A percentile compares a stretch with the other conserved stretches of the same genome.
These are phyloP conservation scores for Collichthys lucidus DNA, from an alignment of 2,113 vertebrate species.

Conservation along the genomic window DNA sequence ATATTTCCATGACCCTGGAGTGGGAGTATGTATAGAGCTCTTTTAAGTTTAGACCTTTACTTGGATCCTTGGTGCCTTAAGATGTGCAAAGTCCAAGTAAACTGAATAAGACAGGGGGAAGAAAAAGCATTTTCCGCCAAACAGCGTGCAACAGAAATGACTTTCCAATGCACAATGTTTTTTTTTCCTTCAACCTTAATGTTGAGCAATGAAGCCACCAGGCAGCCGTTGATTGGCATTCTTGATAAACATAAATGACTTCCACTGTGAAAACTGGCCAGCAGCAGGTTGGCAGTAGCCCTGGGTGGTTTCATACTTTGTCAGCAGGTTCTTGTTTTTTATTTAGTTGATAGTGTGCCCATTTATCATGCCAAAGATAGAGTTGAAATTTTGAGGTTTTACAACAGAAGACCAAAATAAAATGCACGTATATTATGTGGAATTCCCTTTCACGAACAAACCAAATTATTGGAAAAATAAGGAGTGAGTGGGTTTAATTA, in stretches of 20 bases:
- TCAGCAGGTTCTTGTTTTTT: slow-evolving; percentile 52
- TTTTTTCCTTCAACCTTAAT: not conserved
- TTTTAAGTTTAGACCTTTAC: not conserved
- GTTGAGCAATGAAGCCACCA: slow-evolving; percentile 34
- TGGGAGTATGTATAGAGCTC: not conserved
- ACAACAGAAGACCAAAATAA: not conserved
- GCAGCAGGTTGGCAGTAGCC: slow-evolving; percentile 35
- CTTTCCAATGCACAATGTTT: not conserved
- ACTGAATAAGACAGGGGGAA: not conserved
- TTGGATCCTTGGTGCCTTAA: not conserved
- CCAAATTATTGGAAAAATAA: slow-evolving; percentile 56
- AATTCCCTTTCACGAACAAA: slow-evolving; percentile 47
- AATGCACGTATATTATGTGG: not conserved
- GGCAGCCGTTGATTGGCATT: slow-evolving; percentile 80
- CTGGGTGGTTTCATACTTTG: slow-evolving; percentile 41
- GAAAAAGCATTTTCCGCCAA: slow-evolving; percentile 17
- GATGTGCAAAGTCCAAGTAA: not conserved
- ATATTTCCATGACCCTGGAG: not conserved
- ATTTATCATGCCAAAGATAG: slow-evolving; percentile 40
- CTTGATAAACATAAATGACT: slow-evolving; percentile 80
- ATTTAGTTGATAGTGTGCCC: slow-evolving; percentile 54
- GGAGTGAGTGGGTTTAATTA: slow-evolving; percentile 55
- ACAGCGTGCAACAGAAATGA: slow-evolving; percentile 18
- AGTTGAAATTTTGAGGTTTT: not conserved
- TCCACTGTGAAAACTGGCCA: slow-evolving; percentile 61